A percentile compares a stretch with the other conserved stretches of the same genome.
These are phyloP conservation scores for Rapana venosa DNA, from an alignment of 2,888 invertebrate species.

Conservation along the genomic window DNA sequence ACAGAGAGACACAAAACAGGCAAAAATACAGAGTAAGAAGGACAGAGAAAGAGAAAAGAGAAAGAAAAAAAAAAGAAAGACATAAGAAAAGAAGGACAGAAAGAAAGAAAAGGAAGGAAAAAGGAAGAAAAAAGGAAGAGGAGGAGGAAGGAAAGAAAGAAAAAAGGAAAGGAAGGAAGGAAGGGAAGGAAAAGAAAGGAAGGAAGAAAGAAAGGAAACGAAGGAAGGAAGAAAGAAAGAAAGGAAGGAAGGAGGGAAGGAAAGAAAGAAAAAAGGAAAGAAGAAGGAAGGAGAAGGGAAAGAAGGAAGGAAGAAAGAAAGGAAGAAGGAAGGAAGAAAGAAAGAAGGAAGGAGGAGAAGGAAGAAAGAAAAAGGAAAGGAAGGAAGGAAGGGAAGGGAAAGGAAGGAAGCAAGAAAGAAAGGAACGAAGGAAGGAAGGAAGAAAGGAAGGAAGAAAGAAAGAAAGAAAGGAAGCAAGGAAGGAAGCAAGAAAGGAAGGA, in stretches of 20 bases:
- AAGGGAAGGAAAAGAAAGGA: not conserved
- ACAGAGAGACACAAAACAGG: too few relatives aligned
- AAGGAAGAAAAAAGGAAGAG: not conserved
- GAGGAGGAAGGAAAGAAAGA: not conserved
- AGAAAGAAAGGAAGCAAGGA: not conserved
- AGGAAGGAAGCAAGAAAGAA: not conserved
- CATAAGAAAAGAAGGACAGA: not conserved
- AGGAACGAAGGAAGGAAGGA: not conserved
- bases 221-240: not conserved
- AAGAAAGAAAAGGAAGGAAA: not conserved
- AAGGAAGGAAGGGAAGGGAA: not conserved
- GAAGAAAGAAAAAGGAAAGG: not conserved
- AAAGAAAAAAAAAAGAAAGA: too few relatives aligned
- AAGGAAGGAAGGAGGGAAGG: not conserved
- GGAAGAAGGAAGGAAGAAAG: not conserved
- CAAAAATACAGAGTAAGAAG: too few relatives aligned
- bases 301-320: not conserved
- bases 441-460: not conserved
- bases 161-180: not conserved
- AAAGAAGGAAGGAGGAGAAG: not conserved
- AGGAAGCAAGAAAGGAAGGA: not conserved
- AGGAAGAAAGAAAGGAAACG: not conserved
- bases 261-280: conserved; percentile 1
- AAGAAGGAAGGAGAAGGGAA: not conserved
- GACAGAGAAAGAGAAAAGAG: too few relatives aligned